Conservation (phyloP, 2,113 vertebrate species). For the Engystomops pustulosus region DNA sequence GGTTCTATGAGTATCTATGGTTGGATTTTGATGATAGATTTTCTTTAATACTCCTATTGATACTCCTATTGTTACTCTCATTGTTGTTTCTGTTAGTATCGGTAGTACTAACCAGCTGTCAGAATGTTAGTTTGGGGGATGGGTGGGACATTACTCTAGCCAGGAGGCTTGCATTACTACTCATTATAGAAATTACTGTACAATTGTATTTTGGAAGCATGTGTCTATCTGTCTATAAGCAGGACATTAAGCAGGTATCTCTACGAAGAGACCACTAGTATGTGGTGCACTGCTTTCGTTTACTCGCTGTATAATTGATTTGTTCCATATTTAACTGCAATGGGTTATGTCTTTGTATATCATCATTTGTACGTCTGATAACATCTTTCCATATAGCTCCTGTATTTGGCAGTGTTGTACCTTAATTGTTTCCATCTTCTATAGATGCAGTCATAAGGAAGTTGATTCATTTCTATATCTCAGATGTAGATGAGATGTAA, state of each 20-base stretch:
- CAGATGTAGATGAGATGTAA: no score
- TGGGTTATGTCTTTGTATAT: slow-evolving; percentile 9
- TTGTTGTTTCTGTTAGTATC: no score
- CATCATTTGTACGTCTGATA: slow-evolving; percentile 48
- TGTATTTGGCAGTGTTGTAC: slow-evolving; percentile 55
- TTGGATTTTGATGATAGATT: no score
- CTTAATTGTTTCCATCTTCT: slow-evolving; percentile 64
- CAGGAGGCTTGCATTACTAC: background rate
- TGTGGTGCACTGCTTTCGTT: background rate
- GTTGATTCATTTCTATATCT: no score
- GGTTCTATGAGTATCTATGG: no score
- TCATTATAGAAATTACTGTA: background rate
- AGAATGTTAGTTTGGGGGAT: no score
- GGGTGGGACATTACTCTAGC: no score
- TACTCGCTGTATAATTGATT: slow-evolving; percentile 29
- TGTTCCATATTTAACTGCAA: slow-evolving; percentile 30
- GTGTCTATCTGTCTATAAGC: background rate
- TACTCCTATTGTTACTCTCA: no score
- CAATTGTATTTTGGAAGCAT: background rate
- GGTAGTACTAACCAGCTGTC: no score
- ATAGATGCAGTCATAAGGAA: slow-evolving; percentile 43
- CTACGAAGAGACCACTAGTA: background rate
- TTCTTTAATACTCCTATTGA: no score
- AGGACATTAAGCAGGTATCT: slow-evolving; percentile 17
- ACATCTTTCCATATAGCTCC: slow-evolving; percentile 61